Evolutionary conservation across 2,113 vertebrate species (phyloP), one percentile per base, ranked within the genome.

Genomic region (Acanthochromis polyacanthus): DNA sequence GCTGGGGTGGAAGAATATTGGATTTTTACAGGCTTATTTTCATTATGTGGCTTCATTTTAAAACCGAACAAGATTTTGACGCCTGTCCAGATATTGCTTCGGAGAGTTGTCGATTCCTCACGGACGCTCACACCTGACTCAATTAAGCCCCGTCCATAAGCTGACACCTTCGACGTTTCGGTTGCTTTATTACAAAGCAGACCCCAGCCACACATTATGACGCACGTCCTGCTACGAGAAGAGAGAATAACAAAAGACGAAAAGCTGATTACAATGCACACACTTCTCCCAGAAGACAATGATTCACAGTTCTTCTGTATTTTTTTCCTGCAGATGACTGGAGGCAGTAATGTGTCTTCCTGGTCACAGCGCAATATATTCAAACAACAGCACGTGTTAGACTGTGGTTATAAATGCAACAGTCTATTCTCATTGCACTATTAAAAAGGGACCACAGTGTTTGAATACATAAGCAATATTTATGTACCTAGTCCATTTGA

Each of bases 331-430:
- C 40, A 43, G 40, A 43, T 15, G 40, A 43, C 40, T 43, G 11
- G 40, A 43, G 40, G 40, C 40, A 43, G 8, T 43, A 15, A 60
- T 36, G 53, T 30, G 17, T 23, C 50, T 46, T 45, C 30, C n/a
- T 48, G 62, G 72, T 63, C 60, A 57, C 45, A 60, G 58, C 10
- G 20, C 57, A 57, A 57, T 28, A 81, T 61, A 58, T 23, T 46
- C 28, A 40, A 50, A 56, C 60, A 60, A 28, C 55, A 25, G 36
- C 55, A 22, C 2, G 16, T 61, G 57, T 70, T 64, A 51, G 46
- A 62, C 19, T 32, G 19, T 52, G 30, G 58, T 58, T 36, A 22
- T 3, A 63, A 36, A 53, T 55, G 68, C 43, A 4, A 2, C 48
- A 17, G 46, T 22, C n/a, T 55, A 40, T 63, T 69, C 10, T 25